phyloP scores from a whole-genome alignment of 1,140 invertebrate species.

The Galendromus occidentalis region DNA sequence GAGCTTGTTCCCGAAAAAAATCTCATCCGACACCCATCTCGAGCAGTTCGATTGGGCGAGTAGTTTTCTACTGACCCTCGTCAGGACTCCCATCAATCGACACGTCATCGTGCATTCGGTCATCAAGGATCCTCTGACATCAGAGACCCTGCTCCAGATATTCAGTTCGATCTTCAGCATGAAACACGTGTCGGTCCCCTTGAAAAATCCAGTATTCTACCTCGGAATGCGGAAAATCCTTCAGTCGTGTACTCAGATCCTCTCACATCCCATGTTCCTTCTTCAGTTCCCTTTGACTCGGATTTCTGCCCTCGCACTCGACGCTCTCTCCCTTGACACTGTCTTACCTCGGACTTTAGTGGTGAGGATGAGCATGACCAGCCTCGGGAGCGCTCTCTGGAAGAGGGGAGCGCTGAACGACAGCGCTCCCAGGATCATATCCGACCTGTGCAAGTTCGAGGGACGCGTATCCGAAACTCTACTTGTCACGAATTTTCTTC shows the following conservation, averaged over 20 bases:
- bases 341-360: neutral
- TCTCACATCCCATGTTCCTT: neutral
- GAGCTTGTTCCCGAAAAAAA: neutral
- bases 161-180: neutral
- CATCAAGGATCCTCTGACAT: neutral
- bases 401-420: neutral
- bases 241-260: neutral
- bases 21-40: neutral
- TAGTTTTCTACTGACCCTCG: neutral
- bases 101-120: neutral
- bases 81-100: neutral
- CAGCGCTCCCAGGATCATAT: neutral
- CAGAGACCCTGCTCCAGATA: neutral
- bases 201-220: neutral
- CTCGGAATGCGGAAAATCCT: neutral
- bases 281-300: neutral
- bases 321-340: neutral
- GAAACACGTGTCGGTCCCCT: neutral
- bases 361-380: neutral
- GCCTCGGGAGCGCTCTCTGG: neutral
- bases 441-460: neutral
- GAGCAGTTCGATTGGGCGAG: conserved; percentile 9
- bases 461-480: neutral
- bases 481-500: neutral
- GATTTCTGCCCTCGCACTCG: neutral